A percentile compares a stretch with the other conserved stretches of the same genome.
Evolutionary conservation across 2,888 invertebrate species (phyloP).

Genomic region (Neoitamus cyanurus): DNA sequence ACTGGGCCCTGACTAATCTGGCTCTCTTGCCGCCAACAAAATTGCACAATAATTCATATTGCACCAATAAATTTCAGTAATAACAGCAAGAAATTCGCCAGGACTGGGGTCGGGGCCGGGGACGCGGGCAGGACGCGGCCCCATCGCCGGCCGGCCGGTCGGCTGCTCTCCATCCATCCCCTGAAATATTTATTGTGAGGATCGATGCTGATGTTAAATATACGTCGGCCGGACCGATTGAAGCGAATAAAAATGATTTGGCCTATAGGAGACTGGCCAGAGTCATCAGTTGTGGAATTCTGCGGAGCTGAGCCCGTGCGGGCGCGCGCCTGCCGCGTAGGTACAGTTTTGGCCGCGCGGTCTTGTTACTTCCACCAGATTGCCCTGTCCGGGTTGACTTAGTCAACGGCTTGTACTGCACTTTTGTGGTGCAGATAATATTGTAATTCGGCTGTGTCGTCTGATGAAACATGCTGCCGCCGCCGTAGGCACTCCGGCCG

Average conservation of each 20-base stretch:
- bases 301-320: neutral
- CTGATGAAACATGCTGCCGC: slow-evolving; percentile 36
- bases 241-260: slow-evolving; percentile 44
- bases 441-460: slow-evolving; percentile 42
- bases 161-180: slow-evolving; percentile 34
- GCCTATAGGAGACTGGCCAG: slow-evolving; percentile 32
- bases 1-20: slow-evolving; percentile 49
- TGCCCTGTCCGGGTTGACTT: slow-evolving; percentile 13
- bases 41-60: slow-evolving; percentile 57
- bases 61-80: slow-evolving; percentile 55
- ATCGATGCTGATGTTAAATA: slow-evolving; percentile 45
- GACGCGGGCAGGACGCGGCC: neutral
- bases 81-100: slow-evolving; percentile 32
- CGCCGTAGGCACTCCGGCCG: slow-evolving; percentile 26
- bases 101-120: neutral
- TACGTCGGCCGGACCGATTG: slow-evolving; percentile 38
- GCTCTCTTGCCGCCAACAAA: slow-evolving; percentile 54
- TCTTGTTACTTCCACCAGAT: slow-evolving; percentile 20
- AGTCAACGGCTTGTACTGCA: slow-evolving; percentile 24
- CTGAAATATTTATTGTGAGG: slow-evolving; percentile 42
- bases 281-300: slow-evolving; percentile 36
- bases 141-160: neutral
- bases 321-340: neutral
- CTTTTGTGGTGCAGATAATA: slow-evolving; percentile 44
- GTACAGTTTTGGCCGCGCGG: neutral